Percentiles rank a stretch among this genome's conserved stretches.
Evolutionary conservation across 2,888 invertebrate genomes (phyloP).

Genomic region (Protophormia terraenovae): DNA sequence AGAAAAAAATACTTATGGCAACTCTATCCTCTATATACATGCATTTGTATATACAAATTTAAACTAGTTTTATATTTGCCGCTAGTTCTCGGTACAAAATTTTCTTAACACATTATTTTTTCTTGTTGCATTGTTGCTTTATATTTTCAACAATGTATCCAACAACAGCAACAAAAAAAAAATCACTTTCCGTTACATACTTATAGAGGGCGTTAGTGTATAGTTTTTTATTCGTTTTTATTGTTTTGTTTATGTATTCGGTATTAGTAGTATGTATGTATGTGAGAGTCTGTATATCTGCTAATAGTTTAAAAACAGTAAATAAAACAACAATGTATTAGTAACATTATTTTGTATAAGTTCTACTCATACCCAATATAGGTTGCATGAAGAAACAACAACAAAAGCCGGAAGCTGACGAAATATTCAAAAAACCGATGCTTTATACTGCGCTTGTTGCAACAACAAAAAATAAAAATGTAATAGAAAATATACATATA

Average conservation of each 20-base stretch:
- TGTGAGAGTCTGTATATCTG: not conserved
- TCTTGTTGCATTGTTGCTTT: conserved; percentile 5
- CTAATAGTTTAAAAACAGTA: conserved; percentile 22
- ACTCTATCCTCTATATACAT: conserved; percentile 21
- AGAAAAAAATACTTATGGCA: not conserved
- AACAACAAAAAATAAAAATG: conserved; percentile 51
- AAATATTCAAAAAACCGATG: conserved; percentile 77
- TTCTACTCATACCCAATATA: conserved; percentile 13
- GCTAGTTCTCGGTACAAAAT: conserved; percentile 36
- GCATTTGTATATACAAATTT: conserved; percentile 23
- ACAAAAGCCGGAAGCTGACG: conserved; percentile 76
- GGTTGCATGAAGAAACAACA: conserved; percentile 35
- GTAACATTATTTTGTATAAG: conserved; percentile 23
- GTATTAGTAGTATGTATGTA: not conserved
- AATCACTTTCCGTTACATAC: conserved; percentile 37
- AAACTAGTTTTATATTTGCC: conserved; percentile 57
- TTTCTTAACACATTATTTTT: conserved; percentile 33
- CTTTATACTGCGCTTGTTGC: conserved; percentile 69
- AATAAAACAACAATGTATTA: conserved; percentile 32
- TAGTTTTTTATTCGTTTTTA: not conserved
- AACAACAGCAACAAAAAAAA: not conserved
- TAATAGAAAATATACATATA: not conserved
- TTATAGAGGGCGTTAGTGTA: conserved; percentile 59
- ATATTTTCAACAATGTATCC: not conserved
- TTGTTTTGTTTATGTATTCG: not conserved